A percentile compares a stretch with the other conserved stretches of the same genome.
Conservation (phyloP, 2,113 vertebrate species). For the Propithecus coquereli region DNA sequence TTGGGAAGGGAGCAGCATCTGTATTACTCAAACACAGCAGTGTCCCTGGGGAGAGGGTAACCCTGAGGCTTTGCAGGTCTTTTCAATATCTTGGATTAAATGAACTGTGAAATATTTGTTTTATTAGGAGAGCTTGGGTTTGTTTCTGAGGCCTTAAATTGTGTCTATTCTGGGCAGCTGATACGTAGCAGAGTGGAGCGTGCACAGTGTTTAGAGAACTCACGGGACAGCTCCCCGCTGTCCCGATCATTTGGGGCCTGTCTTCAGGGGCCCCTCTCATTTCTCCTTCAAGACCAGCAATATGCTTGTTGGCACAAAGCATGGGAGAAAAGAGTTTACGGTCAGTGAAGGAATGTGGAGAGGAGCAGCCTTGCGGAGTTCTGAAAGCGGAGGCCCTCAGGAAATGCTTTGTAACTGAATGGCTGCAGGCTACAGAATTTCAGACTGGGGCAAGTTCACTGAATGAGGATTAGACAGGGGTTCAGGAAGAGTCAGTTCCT, state of each 20-base stretch:
- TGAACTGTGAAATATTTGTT: slow-evolving; percentile 87
- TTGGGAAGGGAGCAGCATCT: slow-evolving; percentile 71
- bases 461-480: neutral
- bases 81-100: slow-evolving; percentile 85
- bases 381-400: neutral
- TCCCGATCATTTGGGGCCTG: slow-evolving; percentile 52
- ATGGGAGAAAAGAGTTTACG: neutral
- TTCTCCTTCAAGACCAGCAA: slow-evolving; percentile 7
- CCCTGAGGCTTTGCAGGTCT: slow-evolving; percentile 81
- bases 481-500: neutral
- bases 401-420: neutral
- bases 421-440: neutral
- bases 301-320: neutral
- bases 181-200: slow-evolving; percentile 44
- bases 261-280: slow-evolving; percentile 48
- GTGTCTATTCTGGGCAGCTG: slow-evolving; percentile 70
- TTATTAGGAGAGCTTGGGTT: slow-evolving; percentile 82
- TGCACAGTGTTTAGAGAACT: slow-evolving; percentile 59
- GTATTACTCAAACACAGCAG: slow-evolving; percentile 68
- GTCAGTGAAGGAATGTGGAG: neutral
- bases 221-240: slow-evolving; percentile 43
- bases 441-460: neutral
- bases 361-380: neutral
- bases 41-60: slow-evolving; percentile 72
- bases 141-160: slow-evolving; percentile 79